phyloP scores from a whole-genome alignment of 2,797 vertebrate genomes.

The Helostoma temminkii region DNA sequence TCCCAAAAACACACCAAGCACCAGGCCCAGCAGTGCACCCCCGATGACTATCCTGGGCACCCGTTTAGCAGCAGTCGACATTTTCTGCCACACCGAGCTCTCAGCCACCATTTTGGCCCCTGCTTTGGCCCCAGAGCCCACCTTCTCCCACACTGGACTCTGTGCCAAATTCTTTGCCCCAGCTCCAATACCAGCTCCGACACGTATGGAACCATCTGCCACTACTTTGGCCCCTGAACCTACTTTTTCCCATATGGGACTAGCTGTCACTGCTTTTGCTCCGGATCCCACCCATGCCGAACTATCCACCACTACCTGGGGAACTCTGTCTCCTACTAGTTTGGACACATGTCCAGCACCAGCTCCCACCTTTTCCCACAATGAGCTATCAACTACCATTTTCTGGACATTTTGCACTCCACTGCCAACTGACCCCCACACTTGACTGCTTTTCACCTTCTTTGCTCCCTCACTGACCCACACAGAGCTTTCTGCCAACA shows the following conservation, averaged over 20 bases:
- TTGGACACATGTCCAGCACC: constrained; percentile 64
- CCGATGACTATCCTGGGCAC: constrained; percentile 64
- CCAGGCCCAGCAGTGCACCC: constrained; percentile 72
- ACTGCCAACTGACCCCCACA: constrained; percentile 66
- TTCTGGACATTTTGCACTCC: constrained; percentile 63
- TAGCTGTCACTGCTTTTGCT: constrained; percentile 62
- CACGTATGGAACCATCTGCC: constrained; percentile 53
- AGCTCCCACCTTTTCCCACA: constrained; percentile 69
- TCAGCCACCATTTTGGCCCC: constrained; percentile 71
- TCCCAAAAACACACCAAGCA: constrained; percentile 77
- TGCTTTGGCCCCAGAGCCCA: constrained; percentile 71
- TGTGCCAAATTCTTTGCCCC: constrained; percentile 72
- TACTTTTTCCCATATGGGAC: constrained; percentile 73
- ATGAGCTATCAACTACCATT: constrained; percentile 59
- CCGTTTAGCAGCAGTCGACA: constrained; percentile 52
- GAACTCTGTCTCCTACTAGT: constrained; percentile 64
- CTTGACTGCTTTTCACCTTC: constrained; percentile 53
- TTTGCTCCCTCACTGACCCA: constrained; percentile 64
- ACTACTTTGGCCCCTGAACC: constrained; percentile 69
- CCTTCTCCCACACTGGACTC: constrained; percentile 74
- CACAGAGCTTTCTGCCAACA: constrained; percentile 63
- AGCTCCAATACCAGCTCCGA: constrained; percentile 61
- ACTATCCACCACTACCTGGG: constrained; percentile 61
- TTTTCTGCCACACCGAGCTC: constrained; percentile 75
- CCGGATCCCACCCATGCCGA: constrained; percentile 73